phyloP scores from a whole-genome alignment of 2,797 vertebrate genomes.

The Holocentrus rufus region DNA sequence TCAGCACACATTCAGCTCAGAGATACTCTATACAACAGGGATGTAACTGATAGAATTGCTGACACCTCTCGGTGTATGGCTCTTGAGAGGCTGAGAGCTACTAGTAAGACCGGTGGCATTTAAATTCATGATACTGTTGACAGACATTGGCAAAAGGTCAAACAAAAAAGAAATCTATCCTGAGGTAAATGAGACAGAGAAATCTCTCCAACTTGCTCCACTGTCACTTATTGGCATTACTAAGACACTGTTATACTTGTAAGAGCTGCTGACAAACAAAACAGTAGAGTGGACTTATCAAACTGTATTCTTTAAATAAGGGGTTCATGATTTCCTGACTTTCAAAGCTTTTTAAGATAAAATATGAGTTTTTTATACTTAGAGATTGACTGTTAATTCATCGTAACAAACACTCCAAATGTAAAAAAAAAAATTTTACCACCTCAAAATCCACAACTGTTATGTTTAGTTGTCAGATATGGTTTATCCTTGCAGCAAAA shows the following conservation, averaged over 20 bases:
- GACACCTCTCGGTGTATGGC: conserved; percentile 32
- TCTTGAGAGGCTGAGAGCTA: conserved; percentile 19
- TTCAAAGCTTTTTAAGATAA: neutral
- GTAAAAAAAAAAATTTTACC: too few relatives aligned
- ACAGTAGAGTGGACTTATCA: too few relatives aligned
- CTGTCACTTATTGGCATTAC: too few relatives aligned
- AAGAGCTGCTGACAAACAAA: too few relatives aligned
- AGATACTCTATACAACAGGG: conserved; percentile 32
- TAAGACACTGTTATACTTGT: too few relatives aligned
- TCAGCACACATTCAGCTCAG: conserved; percentile 27
- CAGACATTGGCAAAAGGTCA: conserved; percentile 32
- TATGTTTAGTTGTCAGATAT: too few relatives aligned
- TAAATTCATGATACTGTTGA: conserved; percentile 20
- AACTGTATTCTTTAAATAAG: neutral
- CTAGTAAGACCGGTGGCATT: neutral
- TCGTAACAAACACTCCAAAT: too few relatives aligned
- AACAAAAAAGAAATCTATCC: conserved; percentile 17
- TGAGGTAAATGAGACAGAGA: neutral
- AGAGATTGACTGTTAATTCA: too few relatives aligned
- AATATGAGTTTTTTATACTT: too few relatives aligned
- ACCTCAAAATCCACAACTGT: too few relatives aligned
- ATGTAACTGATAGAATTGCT: conserved; percentile 47
- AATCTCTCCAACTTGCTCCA: neutral
- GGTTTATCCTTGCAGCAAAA: too few relatives aligned
- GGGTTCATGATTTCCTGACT: neutral